Percentiles rank a stretch among this genome's conserved stretches.
Conservation (phyloP, 2,888 invertebrate species). For the Andrena bucephala region DNA sequence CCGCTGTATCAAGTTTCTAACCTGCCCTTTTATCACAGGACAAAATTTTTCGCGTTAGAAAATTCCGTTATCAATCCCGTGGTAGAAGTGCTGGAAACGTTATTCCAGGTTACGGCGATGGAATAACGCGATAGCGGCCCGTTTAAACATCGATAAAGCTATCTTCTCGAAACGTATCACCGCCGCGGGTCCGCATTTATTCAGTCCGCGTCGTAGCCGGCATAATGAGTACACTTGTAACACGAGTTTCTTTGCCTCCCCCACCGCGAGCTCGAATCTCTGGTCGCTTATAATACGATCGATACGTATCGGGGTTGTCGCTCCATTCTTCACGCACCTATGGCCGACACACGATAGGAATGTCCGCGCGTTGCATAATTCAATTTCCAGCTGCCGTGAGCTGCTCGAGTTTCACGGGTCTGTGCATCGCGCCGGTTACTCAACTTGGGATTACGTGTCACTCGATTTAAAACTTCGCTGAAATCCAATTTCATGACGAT, state of each 20-base stretch:
- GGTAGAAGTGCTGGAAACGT: background rate
- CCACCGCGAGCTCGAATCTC: constrained; percentile 33
- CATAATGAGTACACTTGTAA: constrained; percentile 61
- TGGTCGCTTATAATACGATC: constrained; percentile 53
- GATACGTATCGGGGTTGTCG: constrained; percentile 60
- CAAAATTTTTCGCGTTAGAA: background rate
- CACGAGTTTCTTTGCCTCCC: constrained; percentile 52
- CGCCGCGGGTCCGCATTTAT: constrained; percentile 35
- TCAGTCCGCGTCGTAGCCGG: constrained; percentile 53
- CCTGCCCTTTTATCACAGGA: no score
- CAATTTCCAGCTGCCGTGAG: constrained; percentile 53
- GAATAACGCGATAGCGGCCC: background rate
- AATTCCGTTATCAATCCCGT: background rate
- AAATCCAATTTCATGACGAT: constrained; percentile 58
- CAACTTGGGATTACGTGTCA: constrained; percentile 62
- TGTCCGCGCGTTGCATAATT: constrained; percentile 63
- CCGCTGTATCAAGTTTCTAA: no score
- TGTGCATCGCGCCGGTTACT: constrained; percentile 48
- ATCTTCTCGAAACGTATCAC: constrained; percentile 43
- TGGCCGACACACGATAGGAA: constrained; percentile 54
- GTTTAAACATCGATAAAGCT: constrained; percentile 39
- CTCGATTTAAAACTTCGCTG: constrained; percentile 60
- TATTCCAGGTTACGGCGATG: background rate
- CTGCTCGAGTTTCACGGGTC: constrained; percentile 51
- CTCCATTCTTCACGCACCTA: constrained; percentile 57